A percentile compares a stretch with the other conserved stretches of the same genome.
phyloP scores from a whole-genome alignment of 2,797 vertebrate genomes.

The Tapera naevia region DNA sequence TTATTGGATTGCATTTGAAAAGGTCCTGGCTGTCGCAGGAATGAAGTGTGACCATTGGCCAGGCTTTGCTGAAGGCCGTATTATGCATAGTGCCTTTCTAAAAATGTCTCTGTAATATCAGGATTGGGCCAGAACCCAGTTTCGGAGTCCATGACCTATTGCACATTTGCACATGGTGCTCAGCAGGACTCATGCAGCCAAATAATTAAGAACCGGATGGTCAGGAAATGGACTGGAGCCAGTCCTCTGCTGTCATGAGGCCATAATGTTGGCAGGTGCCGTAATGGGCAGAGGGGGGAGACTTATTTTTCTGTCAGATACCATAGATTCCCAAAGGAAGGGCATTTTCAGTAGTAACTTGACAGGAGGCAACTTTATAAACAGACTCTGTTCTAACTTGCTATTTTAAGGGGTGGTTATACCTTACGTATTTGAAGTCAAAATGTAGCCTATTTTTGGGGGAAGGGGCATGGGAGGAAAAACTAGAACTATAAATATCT shows the following conservation, averaged over 20 bases:
- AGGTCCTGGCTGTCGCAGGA: conserved; percentile 60
- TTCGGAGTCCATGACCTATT: conserved; percentile 55
- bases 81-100: conserved; percentile 53
- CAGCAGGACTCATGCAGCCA: conserved; percentile 39
- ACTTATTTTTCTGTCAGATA: background rate
- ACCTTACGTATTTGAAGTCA: background rate
- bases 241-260: conserved; percentile 26
- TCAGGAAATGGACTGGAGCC: conserved; percentile 46
- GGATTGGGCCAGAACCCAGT: conserved; percentile 36
- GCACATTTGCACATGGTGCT: conserved; percentile 42
- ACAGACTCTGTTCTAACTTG: background rate
- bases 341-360: background rate
- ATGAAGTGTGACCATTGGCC: conserved; percentile 70
- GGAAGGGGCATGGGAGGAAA: background rate
- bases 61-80: conserved; percentile 27
- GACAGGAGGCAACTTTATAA: background rate
- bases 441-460: background rate
- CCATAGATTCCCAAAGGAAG: background rate
- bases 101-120: conserved; percentile 56
- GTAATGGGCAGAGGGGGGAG: background rate
- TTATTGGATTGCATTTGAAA: conserved; percentile 56
- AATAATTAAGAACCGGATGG: conserved; percentile 58
- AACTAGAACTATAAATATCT: background rate
- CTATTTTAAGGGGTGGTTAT: background rate
- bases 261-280: conserved; percentile 4